These are phyloP conservation scores for Plumapathes pennacea DNA, from an alignment of 92 coral and sea anemone genomes.

Conservation along the genomic window DNA sequence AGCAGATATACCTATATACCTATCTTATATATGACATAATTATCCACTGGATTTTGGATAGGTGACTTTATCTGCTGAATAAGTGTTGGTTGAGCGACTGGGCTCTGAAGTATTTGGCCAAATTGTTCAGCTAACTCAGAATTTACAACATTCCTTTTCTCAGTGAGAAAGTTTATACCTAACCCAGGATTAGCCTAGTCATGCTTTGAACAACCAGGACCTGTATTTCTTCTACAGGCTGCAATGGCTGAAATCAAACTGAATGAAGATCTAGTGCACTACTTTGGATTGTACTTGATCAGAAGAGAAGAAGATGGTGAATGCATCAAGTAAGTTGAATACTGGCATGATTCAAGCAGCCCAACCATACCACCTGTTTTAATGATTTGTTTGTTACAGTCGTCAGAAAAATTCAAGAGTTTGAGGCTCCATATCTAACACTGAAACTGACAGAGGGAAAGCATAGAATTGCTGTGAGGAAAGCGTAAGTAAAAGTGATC, in stretches of 20 bases:
- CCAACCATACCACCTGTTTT: neutral
- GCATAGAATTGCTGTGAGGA: conserved; percentile 83
- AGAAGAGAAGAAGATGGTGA: conserved; percentile 87
- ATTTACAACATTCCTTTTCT: no score
- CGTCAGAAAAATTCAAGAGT: conserved; percentile 80
- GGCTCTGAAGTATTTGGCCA: no score
- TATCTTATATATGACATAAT: no score
- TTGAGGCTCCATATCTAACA: conserved; percentile 79
- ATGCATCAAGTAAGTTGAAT: conserved; percentile 60
- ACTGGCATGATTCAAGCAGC: neutral
- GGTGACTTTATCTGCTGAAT: no score
- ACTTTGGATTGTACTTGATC: conserved; percentile 82
- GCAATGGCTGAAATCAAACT: conserved; percentile 82
- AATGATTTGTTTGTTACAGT: conserved; percentile 33
- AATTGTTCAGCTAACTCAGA: no score
- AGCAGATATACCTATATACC: no score
- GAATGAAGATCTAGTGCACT: conserved; percentile 69
- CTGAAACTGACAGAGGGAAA: conserved; percentile 58
- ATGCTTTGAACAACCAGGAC: no score
- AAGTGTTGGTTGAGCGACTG: no score
- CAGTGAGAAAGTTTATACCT: no score
- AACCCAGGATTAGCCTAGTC: no score
- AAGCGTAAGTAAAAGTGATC: conserved; percentile 72
- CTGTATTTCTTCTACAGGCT: conserved; percentile 44
- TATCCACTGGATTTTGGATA: no score